Conservation (phyloP, 1,140 invertebrate species). For the Pentalonia nigronervosa region DNA sequence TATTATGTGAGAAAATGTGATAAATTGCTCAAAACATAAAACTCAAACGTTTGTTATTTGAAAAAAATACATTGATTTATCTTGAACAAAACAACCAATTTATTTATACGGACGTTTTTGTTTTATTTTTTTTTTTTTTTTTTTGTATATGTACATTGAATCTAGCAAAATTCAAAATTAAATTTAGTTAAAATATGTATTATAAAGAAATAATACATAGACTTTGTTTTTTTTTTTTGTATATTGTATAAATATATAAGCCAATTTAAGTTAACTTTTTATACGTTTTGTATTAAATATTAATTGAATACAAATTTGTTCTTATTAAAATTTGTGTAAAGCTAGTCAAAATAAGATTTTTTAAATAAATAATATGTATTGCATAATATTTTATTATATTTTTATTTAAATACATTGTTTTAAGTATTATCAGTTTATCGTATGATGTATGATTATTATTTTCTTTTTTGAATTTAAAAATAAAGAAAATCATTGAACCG, state of each 20-base stretch:
- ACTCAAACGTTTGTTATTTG: slow-evolving; percentile 27
- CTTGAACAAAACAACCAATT: slow-evolving; percentile 41
- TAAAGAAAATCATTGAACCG: background rate
- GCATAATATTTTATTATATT: background rate
- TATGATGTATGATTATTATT: slow-evolving; percentile 46
- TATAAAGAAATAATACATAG: slow-evolving; percentile 1
- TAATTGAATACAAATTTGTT: slow-evolving; percentile 40
- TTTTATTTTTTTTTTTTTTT: slow-evolving; percentile 43
- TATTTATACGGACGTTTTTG: slow-evolving; percentile 20
- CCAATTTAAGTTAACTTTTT: slow-evolving; percentile 39
- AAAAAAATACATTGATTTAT: slow-evolving; percentile 1
- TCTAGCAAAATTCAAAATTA: slow-evolving; percentile 54
- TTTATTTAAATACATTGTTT: slow-evolving; percentile 50
- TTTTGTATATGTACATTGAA: slow-evolving; percentile 36
- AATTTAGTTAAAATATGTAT: slow-evolving; percentile 29
- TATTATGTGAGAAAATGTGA: slow-evolving; percentile 54
- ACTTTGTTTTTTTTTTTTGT: slow-evolving; percentile 26
- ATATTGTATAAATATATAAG: slow-evolving; percentile 39
- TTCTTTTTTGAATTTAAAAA: slow-evolving; percentile 29
- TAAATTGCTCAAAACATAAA: slow-evolving; percentile 54
- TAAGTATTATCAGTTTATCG: slow-evolving; percentile 27
- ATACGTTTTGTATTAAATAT: slow-evolving; percentile 43
- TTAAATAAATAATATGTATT: slow-evolving; percentile 27
- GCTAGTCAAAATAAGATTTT: slow-evolving; percentile 57
- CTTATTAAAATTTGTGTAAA: slow-evolving; percentile 42